These are phyloP conservation scores for Phenacoccus solenopsis DNA, from an alignment of 1,140 invertebrate species.

Conservation along the genomic window DNA sequence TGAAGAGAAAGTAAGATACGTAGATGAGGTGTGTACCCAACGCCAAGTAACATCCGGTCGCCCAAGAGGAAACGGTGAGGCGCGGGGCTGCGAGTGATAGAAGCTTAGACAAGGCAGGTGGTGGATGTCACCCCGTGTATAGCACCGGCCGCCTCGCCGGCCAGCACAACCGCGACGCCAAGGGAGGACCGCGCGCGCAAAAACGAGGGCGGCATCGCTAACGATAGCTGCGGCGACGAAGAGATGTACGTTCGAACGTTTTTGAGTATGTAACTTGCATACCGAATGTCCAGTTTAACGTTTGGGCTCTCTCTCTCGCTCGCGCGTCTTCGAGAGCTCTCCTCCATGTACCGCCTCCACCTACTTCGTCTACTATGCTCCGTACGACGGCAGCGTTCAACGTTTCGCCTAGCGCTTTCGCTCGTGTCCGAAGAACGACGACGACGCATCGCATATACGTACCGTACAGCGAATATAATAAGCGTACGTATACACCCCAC, in stretches of 20 bases:
- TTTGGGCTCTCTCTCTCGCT: neutral
- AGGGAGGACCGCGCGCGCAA: neutral
- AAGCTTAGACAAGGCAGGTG: neutral
- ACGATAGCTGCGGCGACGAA: neutral
- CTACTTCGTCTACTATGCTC: neutral
- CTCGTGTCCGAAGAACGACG: neutral
- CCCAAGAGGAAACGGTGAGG: neutral
- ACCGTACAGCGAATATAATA: too few relatives aligned
- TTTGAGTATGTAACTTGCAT: conserved; percentile 6
- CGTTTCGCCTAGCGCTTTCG: neutral
- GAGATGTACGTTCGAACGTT: neutral
- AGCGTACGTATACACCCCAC: too few relatives aligned
- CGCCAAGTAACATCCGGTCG: neutral
- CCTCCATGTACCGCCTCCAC: neutral
- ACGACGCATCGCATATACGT: neutral
- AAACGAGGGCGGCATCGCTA: conserved; percentile 5
- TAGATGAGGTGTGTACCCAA: neutral
- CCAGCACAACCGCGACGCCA: neutral
- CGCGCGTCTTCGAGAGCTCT: neutral
- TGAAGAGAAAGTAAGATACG: neutral
- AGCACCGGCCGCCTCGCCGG: neutral
- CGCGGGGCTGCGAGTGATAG: neutral
- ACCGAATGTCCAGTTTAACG: conserved; percentile 17
- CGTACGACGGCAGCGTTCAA: neutral
- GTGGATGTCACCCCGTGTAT: neutral